Conservation (phyloP, 2,888 invertebrate genomes). For the Lepidonotus clava region DNA sequence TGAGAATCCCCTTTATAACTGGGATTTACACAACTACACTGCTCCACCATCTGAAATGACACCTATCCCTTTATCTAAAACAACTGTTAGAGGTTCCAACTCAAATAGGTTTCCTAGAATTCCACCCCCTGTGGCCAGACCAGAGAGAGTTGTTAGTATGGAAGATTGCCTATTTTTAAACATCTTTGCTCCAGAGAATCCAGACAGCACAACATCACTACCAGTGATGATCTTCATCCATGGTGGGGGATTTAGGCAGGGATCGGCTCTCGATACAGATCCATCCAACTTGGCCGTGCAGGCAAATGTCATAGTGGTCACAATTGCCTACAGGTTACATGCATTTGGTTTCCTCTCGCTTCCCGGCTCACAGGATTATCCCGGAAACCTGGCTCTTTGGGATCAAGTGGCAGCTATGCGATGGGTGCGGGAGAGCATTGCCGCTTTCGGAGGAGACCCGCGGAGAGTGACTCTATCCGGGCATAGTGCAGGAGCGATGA, state of each 20-base stretch:
- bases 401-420: constrained; percentile 23
- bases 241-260: constrained; percentile 56
- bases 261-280: not conserved
- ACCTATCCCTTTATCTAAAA: no score
- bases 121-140: no score
- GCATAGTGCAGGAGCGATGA: not conserved
- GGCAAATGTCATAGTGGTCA: constrained; percentile 63
- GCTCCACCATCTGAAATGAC: no score
- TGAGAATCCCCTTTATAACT: no score
- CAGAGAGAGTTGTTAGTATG: no score
- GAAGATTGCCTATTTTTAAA: constrained; percentile 63
- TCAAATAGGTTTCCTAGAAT: no score
- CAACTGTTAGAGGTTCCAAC: no score
- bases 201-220: not conserved
- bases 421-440: constrained; percentile 45
- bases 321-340: constrained; percentile 61
- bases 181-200: constrained; percentile 58
- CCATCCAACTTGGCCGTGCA: constrained; percentile 57
- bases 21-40: no score
- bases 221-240: constrained; percentile 63
- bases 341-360: constrained; percentile 57
- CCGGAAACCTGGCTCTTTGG: constrained; percentile 21
- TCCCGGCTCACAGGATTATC: constrained; percentile 24
- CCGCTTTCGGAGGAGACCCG: constrained; percentile 35
- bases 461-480: constrained; percentile 11